Evolutionary conservation across 2,113 vertebrate genomes (phyloP).

Genomic region (Tetraodon nigroviridis): DNA sequence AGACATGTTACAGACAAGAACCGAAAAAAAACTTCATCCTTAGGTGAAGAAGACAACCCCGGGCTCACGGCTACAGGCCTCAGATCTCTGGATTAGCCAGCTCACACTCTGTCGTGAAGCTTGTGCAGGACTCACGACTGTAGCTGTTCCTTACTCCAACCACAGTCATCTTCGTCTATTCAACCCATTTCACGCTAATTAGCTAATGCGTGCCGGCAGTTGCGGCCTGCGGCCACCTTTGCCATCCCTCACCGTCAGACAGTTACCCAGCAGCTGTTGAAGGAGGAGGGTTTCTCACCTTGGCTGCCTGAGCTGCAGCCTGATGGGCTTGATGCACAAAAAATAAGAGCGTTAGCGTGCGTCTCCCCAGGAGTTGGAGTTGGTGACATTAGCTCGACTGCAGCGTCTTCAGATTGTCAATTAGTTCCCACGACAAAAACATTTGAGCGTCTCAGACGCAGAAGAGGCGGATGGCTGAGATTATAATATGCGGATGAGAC

Average conservation of each 20-base stretch:
- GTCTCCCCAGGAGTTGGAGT: constrained; percentile 2
- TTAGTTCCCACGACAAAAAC: not conserved
- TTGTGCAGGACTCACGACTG: not conserved
- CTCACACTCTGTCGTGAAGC: not conserved
- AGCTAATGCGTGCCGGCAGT: constrained; percentile 46
- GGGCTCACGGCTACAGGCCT: too few species aligned
- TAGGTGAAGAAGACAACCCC: not conserved
- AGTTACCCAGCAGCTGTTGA: constrained; percentile 38
- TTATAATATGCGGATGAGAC: not conserved
- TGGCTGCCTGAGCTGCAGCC: constrained; percentile 38
- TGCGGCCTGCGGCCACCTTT: constrained; percentile 40
- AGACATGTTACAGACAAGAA: not conserved
- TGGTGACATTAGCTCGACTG: too few species aligned
- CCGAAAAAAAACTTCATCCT: not conserved
- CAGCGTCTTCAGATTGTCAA: not conserved
- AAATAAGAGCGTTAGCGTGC: constrained; percentile 45
- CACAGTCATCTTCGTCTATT: constrained; percentile 34
- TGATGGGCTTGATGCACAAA: constrained; percentile 54
- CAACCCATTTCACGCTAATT: constrained; percentile 39
- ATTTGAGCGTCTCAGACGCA: not conserved
- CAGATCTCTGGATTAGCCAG: too few species aligned
- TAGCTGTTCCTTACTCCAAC: constrained; percentile 32
- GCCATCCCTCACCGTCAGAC: constrained; percentile 48
- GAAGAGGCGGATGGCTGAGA: not conserved
- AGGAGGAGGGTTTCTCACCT: constrained; percentile 51